Evolutionary conservation across 1,140 invertebrate genomes (phyloP).

Genomic region (Lysiphlebus fabarum): DNA sequence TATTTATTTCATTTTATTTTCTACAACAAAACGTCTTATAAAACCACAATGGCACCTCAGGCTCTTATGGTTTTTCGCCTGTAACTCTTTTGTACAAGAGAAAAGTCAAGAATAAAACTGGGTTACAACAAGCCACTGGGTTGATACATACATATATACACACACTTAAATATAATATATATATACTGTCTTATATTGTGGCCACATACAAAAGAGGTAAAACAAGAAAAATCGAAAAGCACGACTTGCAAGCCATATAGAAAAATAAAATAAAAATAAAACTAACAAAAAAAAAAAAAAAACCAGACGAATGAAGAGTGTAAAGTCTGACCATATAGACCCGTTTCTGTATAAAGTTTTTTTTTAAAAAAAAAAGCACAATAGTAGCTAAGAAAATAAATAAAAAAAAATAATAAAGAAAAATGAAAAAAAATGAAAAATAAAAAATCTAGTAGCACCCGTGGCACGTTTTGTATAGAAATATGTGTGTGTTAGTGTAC

Average conservation of each 20-base stretch:
- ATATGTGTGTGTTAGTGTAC: constrained; percentile 1
- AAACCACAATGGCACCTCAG: constrained; percentile 23
- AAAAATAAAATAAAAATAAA: background rate
- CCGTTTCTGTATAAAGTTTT: too few species aligned
- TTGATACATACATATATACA: background rate
- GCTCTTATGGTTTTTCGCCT: background rate
- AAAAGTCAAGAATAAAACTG: constrained; percentile 17
- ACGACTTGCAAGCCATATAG: background rate
- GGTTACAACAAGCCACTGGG: constrained; percentile 5
- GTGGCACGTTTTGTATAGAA: background rate
- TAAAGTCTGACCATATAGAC: too few species aligned
- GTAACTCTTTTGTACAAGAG: constrained; percentile 11
- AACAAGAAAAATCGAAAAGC: constrained; percentile 15
- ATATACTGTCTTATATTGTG: background rate
- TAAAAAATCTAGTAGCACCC: background rate
- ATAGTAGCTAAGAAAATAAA: too few species aligned
- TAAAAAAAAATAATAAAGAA: too few species aligned
- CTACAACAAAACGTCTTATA: constrained; percentile 17
- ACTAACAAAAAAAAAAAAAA: constrained; percentile 3
- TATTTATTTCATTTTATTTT: too few species aligned
- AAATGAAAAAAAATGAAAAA: too few species aligned
- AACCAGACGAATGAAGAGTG: background rate
- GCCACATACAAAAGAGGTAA: constrained; percentile 18
- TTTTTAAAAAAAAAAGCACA: too few species aligned
- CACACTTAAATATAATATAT: too few species aligned